Percentiles rank a stretch among this genome's conserved stretches.
Conservation (phyloP, 2,113 vertebrate species). For the Megalops atlanticus region DNA sequence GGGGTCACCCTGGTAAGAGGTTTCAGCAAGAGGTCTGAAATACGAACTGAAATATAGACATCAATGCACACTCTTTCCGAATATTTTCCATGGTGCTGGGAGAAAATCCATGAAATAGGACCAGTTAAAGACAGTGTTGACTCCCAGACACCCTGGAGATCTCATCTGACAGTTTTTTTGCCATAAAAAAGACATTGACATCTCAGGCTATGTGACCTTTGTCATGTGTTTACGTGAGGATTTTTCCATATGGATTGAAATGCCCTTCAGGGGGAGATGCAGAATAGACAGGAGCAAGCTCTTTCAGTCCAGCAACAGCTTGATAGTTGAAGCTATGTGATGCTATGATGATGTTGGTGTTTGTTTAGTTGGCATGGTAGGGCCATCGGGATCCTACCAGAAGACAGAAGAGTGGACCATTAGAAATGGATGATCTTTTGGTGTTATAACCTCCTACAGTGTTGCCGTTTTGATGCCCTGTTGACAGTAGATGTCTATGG, state of each 20-base stretch:
- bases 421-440: too few relatives aligned
- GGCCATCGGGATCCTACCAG: too few relatives aligned
- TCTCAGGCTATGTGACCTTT: not conserved
- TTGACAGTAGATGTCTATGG: not conserved
- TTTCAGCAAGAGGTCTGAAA: not conserved
- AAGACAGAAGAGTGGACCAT: too few relatives aligned
- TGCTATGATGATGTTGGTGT: too few relatives aligned
- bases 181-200: not conserved
- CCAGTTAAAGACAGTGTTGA: not conserved
- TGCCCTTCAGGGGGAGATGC: too few relatives aligned
- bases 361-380: too few relatives aligned
- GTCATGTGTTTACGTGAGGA: not conserved
- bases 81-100: not conserved
- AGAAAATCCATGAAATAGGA: not conserved
- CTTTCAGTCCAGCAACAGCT: too few relatives aligned
- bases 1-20: not conserved
- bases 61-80: not conserved
- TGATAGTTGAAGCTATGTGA: too few relatives aligned
- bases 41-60: not conserved
- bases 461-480: too few relatives aligned
- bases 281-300: too few relatives aligned
- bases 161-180: not conserved
- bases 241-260: too few relatives aligned
- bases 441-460: too few relatives aligned
- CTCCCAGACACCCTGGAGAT: not conserved